Percentiles rank a stretch among this genome's conserved stretches.
Conservation (phyloP, 2,797 vertebrate genomes). For the Crenichthys baileyi region DNA sequence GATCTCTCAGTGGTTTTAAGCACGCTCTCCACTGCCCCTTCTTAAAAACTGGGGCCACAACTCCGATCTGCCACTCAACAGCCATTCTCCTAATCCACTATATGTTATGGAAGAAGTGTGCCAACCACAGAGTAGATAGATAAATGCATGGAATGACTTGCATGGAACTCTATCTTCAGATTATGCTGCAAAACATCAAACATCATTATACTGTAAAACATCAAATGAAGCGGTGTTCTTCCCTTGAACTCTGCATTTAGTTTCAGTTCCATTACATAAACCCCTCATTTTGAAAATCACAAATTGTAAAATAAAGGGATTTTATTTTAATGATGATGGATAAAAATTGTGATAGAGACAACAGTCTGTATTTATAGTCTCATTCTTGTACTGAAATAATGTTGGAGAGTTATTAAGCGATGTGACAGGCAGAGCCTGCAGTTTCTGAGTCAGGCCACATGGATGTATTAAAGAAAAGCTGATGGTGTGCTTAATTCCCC, state of each 20-base stretch:
- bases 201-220: not conserved
- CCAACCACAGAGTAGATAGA: no score
- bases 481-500: constrained; percentile 56
- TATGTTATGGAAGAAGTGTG: no score
- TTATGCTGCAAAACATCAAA: not conserved
- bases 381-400: not conserved
- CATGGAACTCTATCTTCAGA: no score
- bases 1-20: no score
- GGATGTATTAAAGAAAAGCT: constrained; percentile 34
- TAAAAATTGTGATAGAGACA: constrained; percentile 13
- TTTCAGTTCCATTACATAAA: not conserved
- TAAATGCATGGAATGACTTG: not conserved
- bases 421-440: constrained; percentile 40
- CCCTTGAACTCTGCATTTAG: not conserved
- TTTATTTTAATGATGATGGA: not conserved
- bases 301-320: not conserved
- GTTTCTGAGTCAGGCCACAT: constrained; percentile 22
- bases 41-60: no score
- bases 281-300: not conserved
- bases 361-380: constrained; percentile 11
- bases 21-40: no score
- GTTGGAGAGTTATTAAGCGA: constrained; percentile 31
- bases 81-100: no score
- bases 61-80: no score
- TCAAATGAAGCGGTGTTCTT: not conserved